Percentiles rank a stretch among this genome's conserved stretches.
phyloP scores from a whole-genome alignment of 2,113 vertebrate genomes.

The Athene cunicularia region DNA sequence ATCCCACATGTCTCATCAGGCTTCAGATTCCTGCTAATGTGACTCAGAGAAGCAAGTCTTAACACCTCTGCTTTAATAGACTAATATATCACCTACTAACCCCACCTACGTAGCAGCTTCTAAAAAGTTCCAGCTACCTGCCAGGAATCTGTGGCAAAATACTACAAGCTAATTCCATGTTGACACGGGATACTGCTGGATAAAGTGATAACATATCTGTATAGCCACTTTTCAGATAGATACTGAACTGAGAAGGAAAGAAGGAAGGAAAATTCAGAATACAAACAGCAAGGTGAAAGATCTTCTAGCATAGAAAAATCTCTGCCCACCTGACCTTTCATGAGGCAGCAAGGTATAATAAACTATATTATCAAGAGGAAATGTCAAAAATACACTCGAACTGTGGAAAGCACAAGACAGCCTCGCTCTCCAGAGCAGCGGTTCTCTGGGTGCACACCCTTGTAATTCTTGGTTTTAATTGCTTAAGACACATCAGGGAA shows the following conservation, averaged over 20 bases:
- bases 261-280: neutral
- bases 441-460: neutral
- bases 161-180: neutral
- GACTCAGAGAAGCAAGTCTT: conserved; percentile 29
- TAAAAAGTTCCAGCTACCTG: neutral
- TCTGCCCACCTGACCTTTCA: neutral
- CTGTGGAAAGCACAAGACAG: neutral
- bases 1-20: neutral
- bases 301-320: neutral
- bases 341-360: neutral
- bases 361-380: neutral
- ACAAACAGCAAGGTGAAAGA: neutral
- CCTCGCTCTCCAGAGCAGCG: neutral
- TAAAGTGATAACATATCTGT: neutral
- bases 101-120: neutral
- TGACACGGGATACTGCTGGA: neutral
- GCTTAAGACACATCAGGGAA: neutral
- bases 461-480: neutral
- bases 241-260: neutral
- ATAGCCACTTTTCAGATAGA: neutral
- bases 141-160: neutral
- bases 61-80: neutral
- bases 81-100: neutral
- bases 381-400: neutral
- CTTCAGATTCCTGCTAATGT: neutral